Conservation (phyloP, 2,888 invertebrate species). For the Ormyrus pomaceus region DNA sequence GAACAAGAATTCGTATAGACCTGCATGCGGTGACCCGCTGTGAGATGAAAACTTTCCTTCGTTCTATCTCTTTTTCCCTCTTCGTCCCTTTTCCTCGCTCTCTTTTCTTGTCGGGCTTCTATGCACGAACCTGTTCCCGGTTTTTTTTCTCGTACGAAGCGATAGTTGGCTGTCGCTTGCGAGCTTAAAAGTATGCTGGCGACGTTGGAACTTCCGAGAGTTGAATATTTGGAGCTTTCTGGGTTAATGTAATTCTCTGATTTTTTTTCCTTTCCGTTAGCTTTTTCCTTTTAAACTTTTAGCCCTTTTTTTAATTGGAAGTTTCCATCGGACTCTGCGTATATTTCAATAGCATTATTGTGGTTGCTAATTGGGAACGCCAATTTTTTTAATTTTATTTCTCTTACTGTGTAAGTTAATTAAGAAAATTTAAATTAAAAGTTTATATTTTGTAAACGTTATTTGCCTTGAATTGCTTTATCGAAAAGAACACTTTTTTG, state of each 20-base stretch:
- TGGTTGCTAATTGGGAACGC: too few relatives aligned
- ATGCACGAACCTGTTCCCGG: neutral
- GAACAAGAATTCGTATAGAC: conserved; percentile 14
- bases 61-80: neutral
- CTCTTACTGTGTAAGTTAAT: too few relatives aligned
- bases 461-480: too few relatives aligned
- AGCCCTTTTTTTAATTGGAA: too few relatives aligned
- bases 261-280: neutral
- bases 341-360: too few relatives aligned
- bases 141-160: neutral
- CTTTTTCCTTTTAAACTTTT: too few relatives aligned
- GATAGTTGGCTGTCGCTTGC: neutral
- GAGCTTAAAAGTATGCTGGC: conserved; percentile 25
- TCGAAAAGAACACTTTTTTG: too few relatives aligned
- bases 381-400: too few relatives aligned
- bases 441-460: too few relatives aligned
- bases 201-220: conserved; percentile 11
- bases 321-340: too few relatives aligned
- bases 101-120: neutral
- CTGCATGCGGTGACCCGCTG: neutral
- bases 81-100: neutral
- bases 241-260: conserved; percentile 37
- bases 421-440: too few relatives aligned
- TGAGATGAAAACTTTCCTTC: conserved; percentile 17
- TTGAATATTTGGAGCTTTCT: conserved; percentile 28